A percentile compares a stretch with the other conserved stretches of the same genome.
phyloP scores from a whole-genome alignment of 2,797 vertebrate genomes.

The Rhinophrynus dorsalis region DNA sequence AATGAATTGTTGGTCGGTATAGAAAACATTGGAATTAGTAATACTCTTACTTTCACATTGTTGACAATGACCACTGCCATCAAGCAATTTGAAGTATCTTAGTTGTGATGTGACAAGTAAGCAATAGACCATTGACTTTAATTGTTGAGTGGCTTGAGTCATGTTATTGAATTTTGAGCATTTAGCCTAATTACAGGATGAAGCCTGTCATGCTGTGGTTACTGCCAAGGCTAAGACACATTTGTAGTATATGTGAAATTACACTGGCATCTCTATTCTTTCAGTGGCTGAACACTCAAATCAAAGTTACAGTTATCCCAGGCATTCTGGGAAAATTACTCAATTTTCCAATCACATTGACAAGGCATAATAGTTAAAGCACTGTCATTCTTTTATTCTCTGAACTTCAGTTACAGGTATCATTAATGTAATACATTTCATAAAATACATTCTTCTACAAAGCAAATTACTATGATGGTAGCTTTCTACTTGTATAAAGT shows the following conservation, averaged over 20 bases:
- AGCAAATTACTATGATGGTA: constrained; percentile 17
- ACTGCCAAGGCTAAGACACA: neutral
- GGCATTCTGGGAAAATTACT: constrained; percentile 5
- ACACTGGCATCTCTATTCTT: neutral
- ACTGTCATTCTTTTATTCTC: constrained; percentile 21
- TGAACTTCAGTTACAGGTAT: neutral
- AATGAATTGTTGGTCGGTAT: neutral
- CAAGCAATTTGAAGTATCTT: neutral
- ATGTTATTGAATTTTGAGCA: neutral
- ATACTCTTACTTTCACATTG: neutral
- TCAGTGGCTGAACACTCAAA: constrained; percentile 14
- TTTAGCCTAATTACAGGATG: neutral
- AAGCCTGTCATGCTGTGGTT: constrained; percentile 11
- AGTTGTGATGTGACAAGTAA: neutral
- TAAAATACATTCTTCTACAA: neutral
- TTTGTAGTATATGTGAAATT: constrained; percentile 14
- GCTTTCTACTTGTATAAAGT: constrained; percentile 1
- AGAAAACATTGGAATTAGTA: neutral
- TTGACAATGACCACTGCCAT: neutral
- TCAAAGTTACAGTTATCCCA: constrained; percentile 17
- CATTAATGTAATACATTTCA: constrained; percentile 13
- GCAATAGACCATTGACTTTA: constrained; percentile 3
- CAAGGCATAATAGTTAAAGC: constrained; percentile 7
- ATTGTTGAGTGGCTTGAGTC: neutral
- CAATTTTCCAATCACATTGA: constrained; percentile 34